Percentiles rank a stretch among this genome's conserved stretches.
phyloP scores from a whole-genome alignment of 2,888 invertebrate species.

The Parelbella ahira region DNA sequence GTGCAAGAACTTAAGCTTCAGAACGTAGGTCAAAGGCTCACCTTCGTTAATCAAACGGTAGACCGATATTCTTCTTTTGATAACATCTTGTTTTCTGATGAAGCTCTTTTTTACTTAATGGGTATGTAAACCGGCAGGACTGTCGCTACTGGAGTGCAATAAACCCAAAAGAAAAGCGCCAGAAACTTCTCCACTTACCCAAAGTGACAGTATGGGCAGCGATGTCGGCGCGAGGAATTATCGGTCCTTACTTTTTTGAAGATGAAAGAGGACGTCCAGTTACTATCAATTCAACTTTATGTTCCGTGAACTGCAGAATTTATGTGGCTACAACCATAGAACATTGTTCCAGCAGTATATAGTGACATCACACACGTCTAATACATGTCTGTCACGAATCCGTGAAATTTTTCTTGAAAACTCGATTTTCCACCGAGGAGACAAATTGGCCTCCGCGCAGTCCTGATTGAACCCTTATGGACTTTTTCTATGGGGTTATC shows the following conservation, averaged over 20 bases:
- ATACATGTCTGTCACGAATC: not conserved
- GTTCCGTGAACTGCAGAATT: slow-evolving; percentile 28
- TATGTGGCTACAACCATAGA: slow-evolving; percentile 26
- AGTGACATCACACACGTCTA: not conserved
- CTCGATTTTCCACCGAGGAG: not conserved
- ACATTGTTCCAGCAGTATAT: slow-evolving; percentile 25
- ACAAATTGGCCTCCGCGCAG: not conserved
- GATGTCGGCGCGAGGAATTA: slow-evolving; percentile 30
- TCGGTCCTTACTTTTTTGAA: slow-evolving; percentile 36
- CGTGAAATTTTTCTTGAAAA: not conserved
- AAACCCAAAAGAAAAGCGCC: slow-evolving; percentile 31
- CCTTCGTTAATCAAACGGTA: slow-evolving; percentile 15
- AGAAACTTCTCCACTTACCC: slow-evolving; percentile 30
- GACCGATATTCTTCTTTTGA: slow-evolving; percentile 19
- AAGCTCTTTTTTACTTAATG: slow-evolving; percentile 31
- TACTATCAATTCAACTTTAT: slow-evolving; percentile 27
- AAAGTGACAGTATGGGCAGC: slow-evolving; percentile 32
- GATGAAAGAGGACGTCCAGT: slow-evolving; percentile 25
- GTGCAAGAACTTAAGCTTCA: slow-evolving; percentile 23
- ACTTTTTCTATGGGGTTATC: slow-evolving; percentile 1
- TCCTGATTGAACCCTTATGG: not conserved
- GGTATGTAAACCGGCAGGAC: slow-evolving; percentile 31
- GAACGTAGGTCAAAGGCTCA: slow-evolving; percentile 10
- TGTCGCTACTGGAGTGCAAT: slow-evolving; percentile 30
- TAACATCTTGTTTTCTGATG: slow-evolving; percentile 27